Base-by-base conservation (phyloP, 2,888 invertebrate genomes). In the Lycia hirtaria region DNA sequence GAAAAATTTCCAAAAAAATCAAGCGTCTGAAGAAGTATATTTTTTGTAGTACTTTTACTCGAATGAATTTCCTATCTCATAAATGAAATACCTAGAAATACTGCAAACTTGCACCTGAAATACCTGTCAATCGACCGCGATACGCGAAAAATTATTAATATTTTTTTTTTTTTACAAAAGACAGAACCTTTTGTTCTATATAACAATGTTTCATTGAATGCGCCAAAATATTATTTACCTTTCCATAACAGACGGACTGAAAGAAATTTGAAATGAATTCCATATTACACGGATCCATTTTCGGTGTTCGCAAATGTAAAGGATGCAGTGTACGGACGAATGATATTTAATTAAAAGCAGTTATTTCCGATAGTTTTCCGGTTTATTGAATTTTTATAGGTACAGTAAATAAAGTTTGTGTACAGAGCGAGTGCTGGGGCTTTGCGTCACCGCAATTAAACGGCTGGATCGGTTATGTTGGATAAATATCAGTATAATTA, bases 351-450 rank as follows among this genome's bases (percentile, higher is more conserved):
- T 88, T 85, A 87, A 88, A 64, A 84, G 76, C 83, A 70, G 80
- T 87, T 83, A 84, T 85, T 81, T 78, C 76, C 77, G 77, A 81
- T 86, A 83, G 88, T 87, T 85, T 87, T 83, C 81, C 86, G 82
- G 78, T 81, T 83, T 85, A 88, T 87, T 83, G 76, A 81, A 76
- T 80, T 87, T 87, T 88, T 85, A 90, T 83, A 73, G 82, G 72
- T 75, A 79, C 70, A 76, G 85, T 85, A 80, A 86, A 88, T 87
- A 83, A 85, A 83, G 75, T 71, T 75, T 76, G 76, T 81, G 78
- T 78, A 78, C 75, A 78, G 74, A 74, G 75, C 68, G 71, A 68
- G 67, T 60, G 55, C 55, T 20, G 54, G 59, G 54, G 60, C 48
- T 65, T 65, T 69, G 57, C 68, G 45, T 56, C 24, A 64, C 73